phyloP scores from a whole-genome alignment of 2,113 vertebrate genomes.

The Paralichthys olivaceus region DNA sequence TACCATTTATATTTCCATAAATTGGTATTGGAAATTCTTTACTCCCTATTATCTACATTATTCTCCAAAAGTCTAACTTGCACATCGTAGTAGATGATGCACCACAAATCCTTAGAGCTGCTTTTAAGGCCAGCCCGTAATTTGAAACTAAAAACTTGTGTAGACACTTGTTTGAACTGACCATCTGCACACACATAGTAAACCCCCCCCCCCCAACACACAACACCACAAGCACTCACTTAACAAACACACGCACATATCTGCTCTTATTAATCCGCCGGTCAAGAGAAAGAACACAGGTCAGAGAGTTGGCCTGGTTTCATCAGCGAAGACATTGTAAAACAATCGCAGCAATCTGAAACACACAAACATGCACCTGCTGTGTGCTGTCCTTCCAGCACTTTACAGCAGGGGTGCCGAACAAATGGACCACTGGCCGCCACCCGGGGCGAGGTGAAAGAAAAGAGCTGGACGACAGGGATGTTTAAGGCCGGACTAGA shows the following conservation, averaged over 20 bases:
- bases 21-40: no score
- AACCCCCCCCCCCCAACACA: not conserved
- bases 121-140: not conserved
- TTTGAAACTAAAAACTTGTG: not conserved
- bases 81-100: not conserved
- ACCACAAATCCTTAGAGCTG: no score
- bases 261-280: slow-evolving; percentile 35
- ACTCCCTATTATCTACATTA: no score
- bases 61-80: no score
- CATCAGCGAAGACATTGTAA: slow-evolving; percentile 27
- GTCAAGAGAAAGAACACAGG: slow-evolving; percentile 38
- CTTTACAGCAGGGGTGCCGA: slow-evolving; percentile 44
- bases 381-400: slow-evolving; percentile 40
- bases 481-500: slow-evolving; percentile 42
- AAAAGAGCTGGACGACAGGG: slow-evolving; percentile 13
- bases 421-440: slow-evolving; percentile 16
- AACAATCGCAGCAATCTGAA: slow-evolving; percentile 13
- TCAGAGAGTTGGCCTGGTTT: slow-evolving; percentile 48
- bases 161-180: slow-evolving; percentile 13
- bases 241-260: slow-evolving; percentile 27
- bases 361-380: slow-evolving; percentile 43
- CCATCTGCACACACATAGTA: slow-evolving; percentile 50
- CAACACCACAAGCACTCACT: slow-evolving; percentile 24
- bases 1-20: no score
- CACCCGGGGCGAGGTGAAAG: slow-evolving; percentile 28